Base-by-base conservation (phyloP, 2,888 invertebrate species). In the Lithophane leautieri region DNA sequence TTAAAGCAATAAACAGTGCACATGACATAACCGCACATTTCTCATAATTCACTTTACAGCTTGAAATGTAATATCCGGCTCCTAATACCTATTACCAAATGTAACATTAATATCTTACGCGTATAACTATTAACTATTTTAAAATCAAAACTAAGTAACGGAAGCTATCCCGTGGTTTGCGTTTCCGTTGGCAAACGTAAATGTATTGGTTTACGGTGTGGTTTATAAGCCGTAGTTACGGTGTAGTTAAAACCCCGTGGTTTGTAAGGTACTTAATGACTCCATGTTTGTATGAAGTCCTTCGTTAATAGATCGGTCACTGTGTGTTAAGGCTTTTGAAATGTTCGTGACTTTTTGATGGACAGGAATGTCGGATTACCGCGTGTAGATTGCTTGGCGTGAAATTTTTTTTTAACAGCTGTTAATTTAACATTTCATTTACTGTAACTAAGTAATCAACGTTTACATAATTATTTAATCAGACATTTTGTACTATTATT, bases 171-270 rank as follows among this genome's bases (percentile, higher is more conserved):
- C 44, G 78, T 62, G 85, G 85, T 80, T 72, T 65, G 58, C 76
- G 70, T 84, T 80, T 82, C 80, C 84, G 79, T 84, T 73, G 40
- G 25, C 65, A 50, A 68, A 78, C 70, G 73, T 68, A 56, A 83
- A 76, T 70, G 62, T 75, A 52, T 52, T 70, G 47, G 78, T 78
- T 81, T 74, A 84, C n/a, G 61, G 42, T 72, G 68, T 60, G 73
- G 79, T 76, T 75, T 72, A 70, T 68, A 68, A 76, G 68, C 71
- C 28, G 69, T 50, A 67, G 73, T 69, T 73, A 77, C 40, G 40
- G 65, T 61, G 63, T 61, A 71, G 25, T 65, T 76, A 70, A 70
- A 69, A 62, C 40, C 28, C 22, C 28, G 62, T 14, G 54, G 50
- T 52, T 70, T 58, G 56, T 56, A 14, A 50, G 54, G 47, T 62